Evolutionary conservation across 2,888 invertebrate genomes (phyloP).

Genomic region (Xylota segnis): DNA sequence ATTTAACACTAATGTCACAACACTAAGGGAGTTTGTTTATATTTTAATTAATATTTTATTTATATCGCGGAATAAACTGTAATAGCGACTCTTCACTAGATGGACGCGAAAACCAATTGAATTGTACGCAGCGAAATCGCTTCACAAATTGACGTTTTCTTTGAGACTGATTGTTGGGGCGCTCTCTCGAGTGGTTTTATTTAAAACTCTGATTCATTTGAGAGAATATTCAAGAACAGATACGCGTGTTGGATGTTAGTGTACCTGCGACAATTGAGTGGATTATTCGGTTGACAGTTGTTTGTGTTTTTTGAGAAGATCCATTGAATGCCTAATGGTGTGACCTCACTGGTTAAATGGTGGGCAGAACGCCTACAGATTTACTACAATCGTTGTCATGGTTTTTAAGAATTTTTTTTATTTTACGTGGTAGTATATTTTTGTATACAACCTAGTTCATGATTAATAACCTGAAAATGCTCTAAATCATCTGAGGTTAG

Average conservation of each 20-base stretch:
- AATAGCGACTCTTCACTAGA: slow-evolving; percentile 39
- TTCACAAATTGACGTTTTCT: slow-evolving; percentile 52
- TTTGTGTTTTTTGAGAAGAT: background rate
- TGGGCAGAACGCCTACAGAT: slow-evolving; percentile 51
- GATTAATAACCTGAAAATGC: background rate
- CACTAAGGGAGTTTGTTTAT: slow-evolving; percentile 26
- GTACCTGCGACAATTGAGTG: slow-evolving; percentile 55
- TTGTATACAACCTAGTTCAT: background rate
- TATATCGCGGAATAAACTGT: slow-evolving; percentile 4
- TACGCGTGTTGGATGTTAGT: slow-evolving; percentile 34
- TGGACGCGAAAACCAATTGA: slow-evolving; percentile 52
- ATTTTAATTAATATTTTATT: background rate
- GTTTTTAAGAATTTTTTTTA: slow-evolving; percentile 16
- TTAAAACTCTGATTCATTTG: slow-evolving; percentile 60
- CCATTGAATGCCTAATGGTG: slow-evolving; percentile 39
- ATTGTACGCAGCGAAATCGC: slow-evolving; percentile 8
- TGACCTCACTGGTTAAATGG: slow-evolving; percentile 47
- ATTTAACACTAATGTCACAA: slow-evolving; percentile 60
- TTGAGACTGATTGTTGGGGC: slow-evolving; percentile 28
- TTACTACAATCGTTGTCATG: slow-evolving; percentile 3
- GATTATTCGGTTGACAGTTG: slow-evolving; percentile 26
- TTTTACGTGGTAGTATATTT: background rate
- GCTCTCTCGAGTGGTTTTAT: slow-evolving; percentile 68
- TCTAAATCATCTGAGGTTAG: background rate
- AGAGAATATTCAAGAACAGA: slow-evolving; percentile 58